Percentiles rank a stretch among this genome's conserved stretches.
Evolutionary conservation across 2,888 invertebrate species (phyloP).

Genomic region (Anorthoa munda): DNA sequence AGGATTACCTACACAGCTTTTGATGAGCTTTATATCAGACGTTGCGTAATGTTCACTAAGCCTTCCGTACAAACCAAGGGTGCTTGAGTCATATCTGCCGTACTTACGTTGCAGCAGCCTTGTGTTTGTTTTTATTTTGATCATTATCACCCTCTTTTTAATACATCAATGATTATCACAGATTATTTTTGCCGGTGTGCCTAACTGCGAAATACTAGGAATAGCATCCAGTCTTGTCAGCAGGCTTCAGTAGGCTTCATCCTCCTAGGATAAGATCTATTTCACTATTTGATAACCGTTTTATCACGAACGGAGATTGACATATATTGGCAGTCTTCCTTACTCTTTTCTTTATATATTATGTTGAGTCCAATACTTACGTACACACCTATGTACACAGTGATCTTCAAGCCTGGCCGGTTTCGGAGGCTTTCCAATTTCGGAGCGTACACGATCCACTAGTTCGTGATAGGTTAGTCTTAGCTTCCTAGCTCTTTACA

Average conservation of each 20-base stretch:
- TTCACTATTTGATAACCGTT: too few species aligned
- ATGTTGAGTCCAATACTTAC: not conserved
- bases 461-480: slow-evolving; percentile 40
- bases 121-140: too few species aligned
- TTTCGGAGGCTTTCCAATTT: slow-evolving; percentile 52
- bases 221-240: too few species aligned
- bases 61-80: not conserved
- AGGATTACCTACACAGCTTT: slow-evolving; percentile 12
- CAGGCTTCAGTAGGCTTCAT: too few species aligned
- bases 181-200: too few species aligned
- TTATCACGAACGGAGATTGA: not conserved
- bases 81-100: too few species aligned
- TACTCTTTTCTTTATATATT: not conserved
- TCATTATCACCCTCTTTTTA: too few species aligned
- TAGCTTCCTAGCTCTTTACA: slow-evolving; percentile 13
- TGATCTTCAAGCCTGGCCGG: slow-evolving; percentile 23
- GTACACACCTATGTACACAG: not conserved
- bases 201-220: too few species aligned
- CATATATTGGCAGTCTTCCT: not conserved
- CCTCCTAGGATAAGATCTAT: too few species aligned
- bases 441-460: slow-evolving; percentile 32
- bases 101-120: too few species aligned
- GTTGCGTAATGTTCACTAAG: slow-evolving; percentile 9
- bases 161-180: too few species aligned
- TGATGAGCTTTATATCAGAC: not conserved